These are phyloP conservation scores for Chelonus formosanus DNA, from an alignment of 2,888 invertebrate species.

Conservation along the genomic window DNA sequence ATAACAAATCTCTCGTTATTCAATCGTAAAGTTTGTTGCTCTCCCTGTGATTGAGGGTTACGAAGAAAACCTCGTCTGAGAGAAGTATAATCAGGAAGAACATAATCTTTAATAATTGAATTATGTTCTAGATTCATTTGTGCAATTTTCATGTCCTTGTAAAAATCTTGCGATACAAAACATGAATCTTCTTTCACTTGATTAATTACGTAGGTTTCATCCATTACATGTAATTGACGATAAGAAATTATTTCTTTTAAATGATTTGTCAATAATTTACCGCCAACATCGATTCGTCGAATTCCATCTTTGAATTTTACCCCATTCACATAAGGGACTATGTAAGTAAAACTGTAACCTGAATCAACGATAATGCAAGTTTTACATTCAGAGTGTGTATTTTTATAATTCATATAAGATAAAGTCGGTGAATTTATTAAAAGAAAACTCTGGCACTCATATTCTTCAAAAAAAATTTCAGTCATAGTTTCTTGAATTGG, in stretches of 20 bases:
- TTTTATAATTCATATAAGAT: slow-evolving; percentile 75
- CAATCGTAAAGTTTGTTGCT: slow-evolving; percentile 82
- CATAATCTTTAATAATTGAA: slow-evolving; percentile 86
- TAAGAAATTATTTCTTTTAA: slow-evolving; percentile 97
- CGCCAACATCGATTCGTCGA: slow-evolving; percentile 91
- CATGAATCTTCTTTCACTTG: slow-evolving; percentile 98
- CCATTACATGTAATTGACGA: slow-evolving; percentile 96
- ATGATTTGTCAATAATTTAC: slow-evolving; percentile 96
- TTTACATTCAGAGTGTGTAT: slow-evolving; percentile 68
- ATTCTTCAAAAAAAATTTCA: slow-evolving; percentile 98
- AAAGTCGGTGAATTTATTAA: slow-evolving; percentile 84
- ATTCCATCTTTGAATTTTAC: slow-evolving; percentile 74
- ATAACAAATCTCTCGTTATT: slow-evolving; percentile 95
- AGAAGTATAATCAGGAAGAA: slow-evolving; percentile 94
- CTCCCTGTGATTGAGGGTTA: slow-evolving; percentile 65
- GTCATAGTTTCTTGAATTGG: slow-evolving; percentile 93
- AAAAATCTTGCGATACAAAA: slow-evolving; percentile 87
- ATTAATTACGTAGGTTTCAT: slow-evolving; percentile 98
- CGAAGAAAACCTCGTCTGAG: slow-evolving; percentile 81
- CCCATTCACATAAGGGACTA: slow-evolving; percentile 87
- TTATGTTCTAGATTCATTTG: slow-evolving; percentile 71
- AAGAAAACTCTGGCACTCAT: slow-evolving; percentile 85
- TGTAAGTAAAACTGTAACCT: slow-evolving; percentile 95
- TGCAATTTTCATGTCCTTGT: slow-evolving; percentile 79
- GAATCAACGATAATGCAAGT: slow-evolving; percentile 89